Conservation (phyloP, 1,140 invertebrate species). For the Onthophagus taurus region DNA sequence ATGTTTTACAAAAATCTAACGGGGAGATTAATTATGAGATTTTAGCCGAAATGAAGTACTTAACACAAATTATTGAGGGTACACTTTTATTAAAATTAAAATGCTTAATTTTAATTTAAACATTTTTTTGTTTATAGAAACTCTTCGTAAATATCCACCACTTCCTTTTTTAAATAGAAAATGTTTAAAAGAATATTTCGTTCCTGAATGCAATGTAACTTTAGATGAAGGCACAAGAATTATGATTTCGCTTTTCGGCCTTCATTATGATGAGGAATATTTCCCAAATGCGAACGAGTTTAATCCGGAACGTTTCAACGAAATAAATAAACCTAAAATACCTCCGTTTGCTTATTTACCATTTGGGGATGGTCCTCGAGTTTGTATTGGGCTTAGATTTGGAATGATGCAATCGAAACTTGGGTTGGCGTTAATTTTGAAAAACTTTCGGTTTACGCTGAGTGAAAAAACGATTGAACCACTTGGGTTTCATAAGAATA, state of each 20-base stretch:
- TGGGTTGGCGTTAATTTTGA: background rate
- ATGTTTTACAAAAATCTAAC: constrained; percentile 38
- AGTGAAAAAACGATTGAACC: too few species aligned
- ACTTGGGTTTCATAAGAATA: too few species aligned
- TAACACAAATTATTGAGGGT: constrained; percentile 45
- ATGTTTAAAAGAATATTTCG: constrained; percentile 1
- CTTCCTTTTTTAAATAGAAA: constrained; percentile 12
- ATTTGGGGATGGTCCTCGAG: constrained; percentile 44
- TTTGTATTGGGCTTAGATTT: constrained; percentile 46
- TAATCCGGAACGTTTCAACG: constrained; percentile 43
- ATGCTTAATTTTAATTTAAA: background rate
- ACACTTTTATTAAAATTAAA: background rate
- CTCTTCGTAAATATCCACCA: constrained; percentile 8
- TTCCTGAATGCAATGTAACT: constrained; percentile 4
- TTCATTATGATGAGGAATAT: constrained; percentile 39
- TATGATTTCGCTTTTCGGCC: constrained; percentile 27
- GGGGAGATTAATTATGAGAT: constrained; percentile 46
- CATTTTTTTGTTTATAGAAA: constrained; percentile 8
- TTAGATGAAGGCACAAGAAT: constrained; percentile 25
- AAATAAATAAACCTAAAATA: constrained; percentile 23
- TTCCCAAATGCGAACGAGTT: constrained; percentile 48
- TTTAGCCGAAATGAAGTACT: constrained; percentile 46
- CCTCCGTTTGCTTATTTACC: constrained; percentile 26
- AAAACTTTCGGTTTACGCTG: too few species aligned
- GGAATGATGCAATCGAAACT: background rate